A percentile compares a stretch with the other conserved stretches of the same genome.
Evolutionary conservation across 2,888 invertebrate genomes (phyloP).

Genomic region (Arrhopalites spinosus): DNA sequence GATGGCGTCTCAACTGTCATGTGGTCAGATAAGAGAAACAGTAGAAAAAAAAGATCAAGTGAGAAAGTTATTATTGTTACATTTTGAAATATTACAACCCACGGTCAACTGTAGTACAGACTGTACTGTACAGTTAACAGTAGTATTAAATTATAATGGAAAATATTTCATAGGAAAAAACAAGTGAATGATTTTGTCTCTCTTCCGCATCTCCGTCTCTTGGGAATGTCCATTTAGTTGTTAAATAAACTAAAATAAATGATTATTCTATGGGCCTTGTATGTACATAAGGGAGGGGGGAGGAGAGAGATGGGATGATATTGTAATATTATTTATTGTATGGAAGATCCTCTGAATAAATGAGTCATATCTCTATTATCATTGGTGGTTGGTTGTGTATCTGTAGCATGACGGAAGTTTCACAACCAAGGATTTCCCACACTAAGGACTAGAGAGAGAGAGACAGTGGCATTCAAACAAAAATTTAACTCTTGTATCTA

Average conservation of each 20-base stretch:
- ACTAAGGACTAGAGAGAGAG: not conserved
- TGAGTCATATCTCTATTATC: not conserved
- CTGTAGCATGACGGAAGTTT: conserved; percentile 7
- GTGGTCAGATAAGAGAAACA: conserved; percentile 34
- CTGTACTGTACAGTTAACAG: too few species aligned
- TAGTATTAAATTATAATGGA: too few species aligned
- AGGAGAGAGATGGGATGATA: too few species aligned
- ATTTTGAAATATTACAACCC: conserved; percentile 18
- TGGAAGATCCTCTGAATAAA: not conserved
- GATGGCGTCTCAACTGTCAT: conserved; percentile 39
- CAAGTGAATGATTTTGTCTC: conserved; percentile 12
- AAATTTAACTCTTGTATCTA: conserved; percentile 17
- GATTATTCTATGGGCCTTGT: too few species aligned
- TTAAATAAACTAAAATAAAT: too few species aligned
- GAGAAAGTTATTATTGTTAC: conserved; percentile 38
- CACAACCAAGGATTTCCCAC: conserved; percentile 13
- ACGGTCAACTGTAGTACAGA: conserved; percentile 22
- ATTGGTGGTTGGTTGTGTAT: not conserved
- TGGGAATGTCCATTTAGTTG: not conserved
- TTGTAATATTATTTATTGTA: not conserved
- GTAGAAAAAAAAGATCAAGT: conserved; percentile 9
- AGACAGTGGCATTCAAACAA: not conserved
- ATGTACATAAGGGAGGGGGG: too few species aligned
- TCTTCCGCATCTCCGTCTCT: not conserved
- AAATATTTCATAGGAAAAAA: not conserved